A percentile compares a stretch with the other conserved stretches of the same genome.
These are phyloP conservation scores for Mohoua ochrocephala DNA, from an alignment of 2,113 vertebrate genomes.

Conservation along the genomic window DNA sequence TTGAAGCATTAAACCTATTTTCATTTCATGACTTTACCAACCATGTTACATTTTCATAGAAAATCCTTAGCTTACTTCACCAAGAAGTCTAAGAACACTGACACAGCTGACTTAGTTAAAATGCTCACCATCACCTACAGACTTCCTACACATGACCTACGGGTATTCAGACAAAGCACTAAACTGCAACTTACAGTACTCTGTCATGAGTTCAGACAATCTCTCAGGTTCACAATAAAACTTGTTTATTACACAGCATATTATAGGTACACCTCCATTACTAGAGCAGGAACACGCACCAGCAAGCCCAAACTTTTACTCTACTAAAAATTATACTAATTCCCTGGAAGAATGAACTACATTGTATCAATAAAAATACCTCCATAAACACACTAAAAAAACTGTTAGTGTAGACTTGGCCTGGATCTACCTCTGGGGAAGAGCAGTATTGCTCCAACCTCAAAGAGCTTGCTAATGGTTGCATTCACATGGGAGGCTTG, in stretches of 20 bases:
- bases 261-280: not conserved
- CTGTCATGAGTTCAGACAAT: not conserved
- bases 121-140: not conserved
- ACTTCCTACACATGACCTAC: not conserved
- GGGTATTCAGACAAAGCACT: not conserved
- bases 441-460: not conserved
- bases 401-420: not conserved
- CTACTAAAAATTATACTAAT: not conserved
- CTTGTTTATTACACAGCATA: not conserved
- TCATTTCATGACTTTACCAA: not conserved
- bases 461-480: not conserved
- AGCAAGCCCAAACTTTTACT: not conserved
- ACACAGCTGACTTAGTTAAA: not conserved
- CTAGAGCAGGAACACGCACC: fast-evolving
- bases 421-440: not conserved
- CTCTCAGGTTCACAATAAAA: not conserved
- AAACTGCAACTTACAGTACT: not conserved
- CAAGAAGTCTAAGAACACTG: not conserved
- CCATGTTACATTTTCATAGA: not conserved
- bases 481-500: not conserved
- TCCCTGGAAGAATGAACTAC: not conserved
- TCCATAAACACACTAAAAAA: not conserved
- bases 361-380: not conserved
- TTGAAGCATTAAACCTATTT: not conserved
- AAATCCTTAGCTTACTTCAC: not conserved